Evolutionary conservation across 2,113 vertebrate genomes (phyloP).

Genomic region (Myanophis thanlyinensis): DNA sequence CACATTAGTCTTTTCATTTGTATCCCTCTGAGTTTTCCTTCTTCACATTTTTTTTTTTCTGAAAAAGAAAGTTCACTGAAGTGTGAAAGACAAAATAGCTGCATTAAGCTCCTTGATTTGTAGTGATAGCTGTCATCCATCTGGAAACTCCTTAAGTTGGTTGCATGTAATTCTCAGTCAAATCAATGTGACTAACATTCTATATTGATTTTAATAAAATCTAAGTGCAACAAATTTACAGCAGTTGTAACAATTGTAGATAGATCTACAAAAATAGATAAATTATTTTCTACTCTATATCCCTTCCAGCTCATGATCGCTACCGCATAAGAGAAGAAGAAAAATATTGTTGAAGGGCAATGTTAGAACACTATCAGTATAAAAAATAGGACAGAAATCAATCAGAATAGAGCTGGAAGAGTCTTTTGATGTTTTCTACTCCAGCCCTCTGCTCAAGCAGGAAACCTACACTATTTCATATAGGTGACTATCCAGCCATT

Average conservation of each 20-base stretch:
- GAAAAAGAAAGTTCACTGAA: neutral
- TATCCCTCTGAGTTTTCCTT: neutral
- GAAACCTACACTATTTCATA: no score
- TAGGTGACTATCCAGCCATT: no score
- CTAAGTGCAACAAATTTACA: neutral
- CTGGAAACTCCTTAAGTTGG: neutral
- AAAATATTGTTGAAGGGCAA: neutral
- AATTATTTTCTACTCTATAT: neutral
- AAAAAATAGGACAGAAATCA: neutral
- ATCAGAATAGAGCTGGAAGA: no score
- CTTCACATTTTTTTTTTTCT: neutral
- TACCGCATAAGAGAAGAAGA: neutral
- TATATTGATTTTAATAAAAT: neutral
- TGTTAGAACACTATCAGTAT: neutral
- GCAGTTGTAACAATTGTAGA: neutral
- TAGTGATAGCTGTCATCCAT: neutral
- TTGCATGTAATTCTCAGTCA: neutral
- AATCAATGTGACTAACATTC: neutral
- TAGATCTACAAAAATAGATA: neutral
- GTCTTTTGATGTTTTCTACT: no score
- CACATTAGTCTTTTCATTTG: neutral
- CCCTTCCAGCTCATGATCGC: neutral
- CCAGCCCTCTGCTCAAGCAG: no score
- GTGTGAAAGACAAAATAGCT: neutral
- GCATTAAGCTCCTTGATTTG: neutral